These are phyloP conservation scores for Ichneumoninae sp. DNA, from an alignment of 2,888 invertebrate genomes.

Conservation along the genomic window DNA sequence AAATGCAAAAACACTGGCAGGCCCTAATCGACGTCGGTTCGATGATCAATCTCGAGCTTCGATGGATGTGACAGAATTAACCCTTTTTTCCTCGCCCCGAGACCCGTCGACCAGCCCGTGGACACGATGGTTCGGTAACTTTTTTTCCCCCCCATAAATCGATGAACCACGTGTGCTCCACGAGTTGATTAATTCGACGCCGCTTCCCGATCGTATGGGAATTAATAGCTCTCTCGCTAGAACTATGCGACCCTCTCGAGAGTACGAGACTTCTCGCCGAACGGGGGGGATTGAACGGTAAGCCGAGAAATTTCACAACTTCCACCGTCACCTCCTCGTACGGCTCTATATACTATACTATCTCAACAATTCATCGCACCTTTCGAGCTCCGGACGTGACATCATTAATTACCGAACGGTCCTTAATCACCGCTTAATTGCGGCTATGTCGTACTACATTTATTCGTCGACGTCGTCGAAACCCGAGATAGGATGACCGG, in stretches of 20 bases:
- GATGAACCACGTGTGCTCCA: not conserved
- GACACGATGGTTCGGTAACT: not conserved
- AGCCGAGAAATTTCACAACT: slow-evolving; percentile 30
- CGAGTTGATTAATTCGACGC: slow-evolving; percentile 23
- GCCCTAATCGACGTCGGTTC: no score
- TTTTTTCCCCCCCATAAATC: not conserved
- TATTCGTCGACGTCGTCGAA: slow-evolving; percentile 33
- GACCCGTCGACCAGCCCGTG: not conserved
- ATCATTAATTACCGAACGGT: slow-evolving; percentile 52
- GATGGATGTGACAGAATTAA: slow-evolving; percentile 1
- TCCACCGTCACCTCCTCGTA: not conserved
- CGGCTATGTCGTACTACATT: slow-evolving; percentile 22
- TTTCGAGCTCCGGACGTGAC: slow-evolving; percentile 33
- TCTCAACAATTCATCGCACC: slow-evolving; percentile 36
- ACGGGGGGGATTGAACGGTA: slow-evolving; percentile 13
- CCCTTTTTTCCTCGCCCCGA: not conserved
- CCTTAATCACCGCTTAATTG: slow-evolving; percentile 47
- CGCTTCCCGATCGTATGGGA: slow-evolving; percentile 23
- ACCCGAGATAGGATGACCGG: not conserved
- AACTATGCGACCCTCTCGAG: slow-evolving; percentile 23
- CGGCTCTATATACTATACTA: slow-evolving; percentile 12
- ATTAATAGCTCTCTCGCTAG: slow-evolving; percentile 35
- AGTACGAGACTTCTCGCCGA: not conserved
- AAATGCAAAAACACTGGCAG: no score
- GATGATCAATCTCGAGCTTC: no score